Conservation (phyloP, 2,113 vertebrate species). For the Tonatia bakeri region DNA sequence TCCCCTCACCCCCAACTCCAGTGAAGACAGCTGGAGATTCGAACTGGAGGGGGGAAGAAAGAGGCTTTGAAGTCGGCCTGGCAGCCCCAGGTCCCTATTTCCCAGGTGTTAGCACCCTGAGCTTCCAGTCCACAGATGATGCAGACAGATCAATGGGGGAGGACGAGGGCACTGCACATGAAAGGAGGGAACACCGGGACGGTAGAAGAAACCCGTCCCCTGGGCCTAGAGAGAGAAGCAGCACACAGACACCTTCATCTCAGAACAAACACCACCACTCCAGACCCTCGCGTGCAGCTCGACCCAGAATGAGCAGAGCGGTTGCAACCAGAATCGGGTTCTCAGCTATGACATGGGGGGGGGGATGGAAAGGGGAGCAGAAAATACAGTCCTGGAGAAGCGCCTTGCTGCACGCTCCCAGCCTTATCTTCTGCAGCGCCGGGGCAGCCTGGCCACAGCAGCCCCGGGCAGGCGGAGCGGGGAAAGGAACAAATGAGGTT, state of each 20-base stretch:
- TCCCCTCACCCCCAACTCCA: background rate
- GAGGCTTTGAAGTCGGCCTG: slow-evolving; percentile 19
- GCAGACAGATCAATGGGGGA: background rate
- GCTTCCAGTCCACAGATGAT: slow-evolving; percentile 45
- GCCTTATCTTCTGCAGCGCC: slow-evolving; percentile 42
- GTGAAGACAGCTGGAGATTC: background rate
- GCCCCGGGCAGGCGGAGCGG: background rate
- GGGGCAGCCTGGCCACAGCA: background rate
- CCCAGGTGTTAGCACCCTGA: slow-evolving; percentile 42
- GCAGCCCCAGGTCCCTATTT: background rate
- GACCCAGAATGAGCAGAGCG: background rate
- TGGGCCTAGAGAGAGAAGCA: background rate
- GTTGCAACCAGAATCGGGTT: background rate
- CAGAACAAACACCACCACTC: slow-evolving; percentile 19
- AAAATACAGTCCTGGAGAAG: slow-evolving; percentile 43
- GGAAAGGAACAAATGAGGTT: background rate
- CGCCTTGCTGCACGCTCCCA: background rate
- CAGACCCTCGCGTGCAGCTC: slow-evolving; percentile 16
- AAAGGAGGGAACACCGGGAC: background rate
- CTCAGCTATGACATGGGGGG: background rate
- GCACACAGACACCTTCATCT: background rate
- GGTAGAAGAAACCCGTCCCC: background rate
- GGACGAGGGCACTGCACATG: background rate
- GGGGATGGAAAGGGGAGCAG: background rate
- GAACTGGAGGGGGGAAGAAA: background rate